These are phyloP conservation scores for Marmota flaviventris DNA, from an alignment of 2,113 vertebrate species.

Conservation along the genomic window DNA sequence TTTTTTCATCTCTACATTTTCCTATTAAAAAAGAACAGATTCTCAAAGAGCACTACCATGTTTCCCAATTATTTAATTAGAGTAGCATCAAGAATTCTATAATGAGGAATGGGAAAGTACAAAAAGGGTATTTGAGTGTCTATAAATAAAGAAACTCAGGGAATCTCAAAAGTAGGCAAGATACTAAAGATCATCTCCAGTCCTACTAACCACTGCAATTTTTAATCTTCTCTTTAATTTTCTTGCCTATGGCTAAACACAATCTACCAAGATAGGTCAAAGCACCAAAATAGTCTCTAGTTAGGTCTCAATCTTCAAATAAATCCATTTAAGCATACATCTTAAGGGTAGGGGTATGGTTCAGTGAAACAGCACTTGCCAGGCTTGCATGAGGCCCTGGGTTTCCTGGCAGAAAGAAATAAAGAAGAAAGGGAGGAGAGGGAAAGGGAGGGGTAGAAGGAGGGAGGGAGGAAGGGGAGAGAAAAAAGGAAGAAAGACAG, in stretches of 20 bases:
- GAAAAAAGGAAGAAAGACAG: neutral
- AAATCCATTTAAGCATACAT: conserved; percentile 3
- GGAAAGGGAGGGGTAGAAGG: no score
- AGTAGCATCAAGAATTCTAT: neutral
- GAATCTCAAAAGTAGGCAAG: conserved; percentile 29
- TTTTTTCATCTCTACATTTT: conserved; percentile 46
- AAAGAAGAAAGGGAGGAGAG: neutral
- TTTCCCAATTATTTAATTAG: conserved; percentile 1
- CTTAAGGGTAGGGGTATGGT: neutral
- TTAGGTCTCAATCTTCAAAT: neutral
- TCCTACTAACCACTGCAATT: conserved; percentile 27
- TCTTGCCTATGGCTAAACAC: neutral
- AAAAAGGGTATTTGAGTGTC: conserved; percentile 3
- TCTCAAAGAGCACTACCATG: conserved; percentile 23
- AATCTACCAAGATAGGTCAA: neutral
- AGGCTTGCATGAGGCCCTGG: neutral
- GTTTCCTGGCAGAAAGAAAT: neutral
- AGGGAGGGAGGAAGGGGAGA: neutral
- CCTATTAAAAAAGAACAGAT: neutral
- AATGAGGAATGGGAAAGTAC: neutral
- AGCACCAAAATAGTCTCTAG: neutral
- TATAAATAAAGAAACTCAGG: conserved; percentile 30
- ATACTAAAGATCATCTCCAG: conserved; percentile 4
- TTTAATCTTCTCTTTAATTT: conserved; percentile 28
- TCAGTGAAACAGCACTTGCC: neutral